phyloP scores from a whole-genome alignment of 2,888 invertebrate species.

The Teleogryllus oceanicus region DNA sequence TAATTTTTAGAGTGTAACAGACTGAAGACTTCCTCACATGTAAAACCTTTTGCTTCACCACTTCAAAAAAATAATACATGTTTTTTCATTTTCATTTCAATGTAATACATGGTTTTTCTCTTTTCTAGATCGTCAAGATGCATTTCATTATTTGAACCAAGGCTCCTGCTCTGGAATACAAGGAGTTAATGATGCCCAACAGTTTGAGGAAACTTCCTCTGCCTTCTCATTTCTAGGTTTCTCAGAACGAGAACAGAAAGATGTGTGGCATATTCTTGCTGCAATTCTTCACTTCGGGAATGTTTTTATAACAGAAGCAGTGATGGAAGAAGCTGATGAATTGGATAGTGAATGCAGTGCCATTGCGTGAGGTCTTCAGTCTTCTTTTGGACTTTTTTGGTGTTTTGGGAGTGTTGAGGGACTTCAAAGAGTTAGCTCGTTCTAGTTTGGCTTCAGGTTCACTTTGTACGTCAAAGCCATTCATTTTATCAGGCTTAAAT shows the following conservation, averaged over 20 bases:
- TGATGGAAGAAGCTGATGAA: constrained; percentile 49
- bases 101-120: neutral
- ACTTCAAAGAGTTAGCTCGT: constrained; percentile 56
- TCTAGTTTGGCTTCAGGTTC: constrained; percentile 86
- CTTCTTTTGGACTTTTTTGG: neutral
- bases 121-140: constrained; percentile 66
- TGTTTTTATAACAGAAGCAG: constrained; percentile 56
- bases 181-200: constrained; percentile 77
- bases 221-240: constrained; percentile 81
- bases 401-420: constrained; percentile 37
- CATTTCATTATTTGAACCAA: constrained; percentile 76
- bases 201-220: constrained; percentile 72
- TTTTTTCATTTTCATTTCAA: neutral
- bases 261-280: constrained; percentile 81
- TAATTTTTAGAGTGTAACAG: too few species aligned
- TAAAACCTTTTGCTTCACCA: neutral
- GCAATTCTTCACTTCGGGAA: constrained; percentile 93
- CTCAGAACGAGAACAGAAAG: constrained; percentile 65
- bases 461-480: constrained; percentile 87
- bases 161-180: constrained; percentile 80
- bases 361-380: constrained; percentile 56
- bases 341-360: constrained; percentile 57
- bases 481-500: constrained; percentile 90
- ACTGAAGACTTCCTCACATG: neutral
- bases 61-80: neutral